Base-by-base conservation (phyloP, 2,888 invertebrate species). In the Lomographa bimaculata region DNA sequence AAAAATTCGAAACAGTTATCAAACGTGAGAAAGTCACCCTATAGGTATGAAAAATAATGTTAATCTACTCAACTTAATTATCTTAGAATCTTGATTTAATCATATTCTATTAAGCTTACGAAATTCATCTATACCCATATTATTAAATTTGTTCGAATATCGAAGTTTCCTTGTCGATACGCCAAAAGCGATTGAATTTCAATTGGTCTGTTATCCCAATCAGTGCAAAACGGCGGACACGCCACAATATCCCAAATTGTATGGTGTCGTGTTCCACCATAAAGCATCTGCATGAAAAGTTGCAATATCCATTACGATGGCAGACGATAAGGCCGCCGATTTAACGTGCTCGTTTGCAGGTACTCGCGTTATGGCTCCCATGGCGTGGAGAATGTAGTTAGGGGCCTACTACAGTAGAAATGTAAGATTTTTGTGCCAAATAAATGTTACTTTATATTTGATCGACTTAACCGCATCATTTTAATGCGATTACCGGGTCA, bases 321-420 rank as follows among this genome's bases (percentile, higher is more conserved):
- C 55, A 30, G 62, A 63, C 62, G 76, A 75, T 77, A 74, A 73
- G 74, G 63, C 61, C 59, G 61, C 56, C 62, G 64, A 68, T 70
- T 71, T 70, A 70, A 64, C 60, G 58, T 62, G 56, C 60, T 57
- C 55, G 63, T 65, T 55, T 54, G 48, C 36, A 33, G 23, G 17
- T 21, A 21, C 7, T 27, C 27, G 9, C 5, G 19, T 7, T 19
- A 9, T 30, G 12, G 29, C 20, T 7, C 8, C 20, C 7, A 18
- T 29, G 20, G 12, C 5, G 7, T 8, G 14, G 3, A n/a, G n/a
- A n/a, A 19, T 8, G 14, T 14, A 6, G 8, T 29, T 10, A 9
- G 17, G 29, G 29, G 29, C 5, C 21, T 21, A 30, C 30, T 14
- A 14, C 7, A 3, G 14, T 3, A 14, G 14, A 14, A 14, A n/a